A percentile compares a stretch with the other conserved stretches of the same genome.
Evolutionary conservation across 2,113 vertebrate species (phyloP).

Genomic region (Triplophysa siluroides): DNA sequence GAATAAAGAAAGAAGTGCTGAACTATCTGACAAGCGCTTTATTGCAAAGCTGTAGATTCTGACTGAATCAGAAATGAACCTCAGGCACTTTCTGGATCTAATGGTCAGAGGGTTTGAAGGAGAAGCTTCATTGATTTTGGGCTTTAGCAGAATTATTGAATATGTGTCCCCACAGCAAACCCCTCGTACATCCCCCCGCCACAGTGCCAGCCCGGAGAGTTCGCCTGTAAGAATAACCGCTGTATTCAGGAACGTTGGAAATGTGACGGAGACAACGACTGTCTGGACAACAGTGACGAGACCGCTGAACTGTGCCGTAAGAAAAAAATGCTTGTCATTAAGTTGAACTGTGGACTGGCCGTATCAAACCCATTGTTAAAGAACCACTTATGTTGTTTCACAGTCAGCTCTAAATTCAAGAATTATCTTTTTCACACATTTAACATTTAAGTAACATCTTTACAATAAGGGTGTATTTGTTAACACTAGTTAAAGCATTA

Average conservation of each 20-base stretch:
- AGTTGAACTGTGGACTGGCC: too few species aligned
- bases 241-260: slow-evolving; percentile 99
- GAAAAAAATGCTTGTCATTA: slow-evolving; percentile 55
- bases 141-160: slow-evolving; percentile 13
- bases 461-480: too few species aligned
- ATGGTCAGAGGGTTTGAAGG: neutral
- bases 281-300: slow-evolving; percentile 96
- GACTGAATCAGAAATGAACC: neutral
- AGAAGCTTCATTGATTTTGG: slow-evolving; percentile 3
- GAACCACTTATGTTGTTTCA: neutral
- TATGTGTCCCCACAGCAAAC: slow-evolving; percentile 78
- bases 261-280: slow-evolving; percentile 96
- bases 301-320: slow-evolving; percentile 90
- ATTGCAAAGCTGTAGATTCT: neutral
- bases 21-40: neutral
- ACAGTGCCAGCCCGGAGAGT: slow-evolving; percentile 93
- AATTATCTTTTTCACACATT: too few species aligned
- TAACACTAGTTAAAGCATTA: too few species aligned
- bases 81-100: neutral
- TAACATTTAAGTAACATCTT: too few species aligned
- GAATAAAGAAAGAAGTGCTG: neutral
- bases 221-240: slow-evolving; percentile 96
- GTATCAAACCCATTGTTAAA: too few species aligned
- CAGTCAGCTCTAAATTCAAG: neutral
- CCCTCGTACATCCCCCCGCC: slow-evolving; percentile 94